A percentile compares a stretch with the other conserved stretches of the same genome.
These are phyloP conservation scores for Toxotes jaculatrix DNA, from an alignment of 2,113 vertebrate genomes.

Conservation along the genomic window DNA sequence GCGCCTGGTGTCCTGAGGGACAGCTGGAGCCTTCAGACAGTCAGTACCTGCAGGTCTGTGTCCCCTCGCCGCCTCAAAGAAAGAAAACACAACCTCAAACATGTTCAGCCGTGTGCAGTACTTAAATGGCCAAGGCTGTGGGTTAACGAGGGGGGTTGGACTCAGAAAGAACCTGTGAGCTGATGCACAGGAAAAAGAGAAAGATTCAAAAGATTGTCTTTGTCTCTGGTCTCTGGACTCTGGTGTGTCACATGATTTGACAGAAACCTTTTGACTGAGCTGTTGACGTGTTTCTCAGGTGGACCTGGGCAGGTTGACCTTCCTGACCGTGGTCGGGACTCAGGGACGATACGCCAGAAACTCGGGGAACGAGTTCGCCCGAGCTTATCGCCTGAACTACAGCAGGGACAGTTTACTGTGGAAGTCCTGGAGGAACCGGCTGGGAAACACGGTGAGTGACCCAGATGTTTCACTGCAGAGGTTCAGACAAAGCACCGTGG, in stretches of 20 bases:
- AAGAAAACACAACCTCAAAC: neutral
- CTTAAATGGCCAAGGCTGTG: too few relatives aligned
- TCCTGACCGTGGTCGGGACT: slow-evolving; percentile 91
- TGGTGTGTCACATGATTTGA: neutral
- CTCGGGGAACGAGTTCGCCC: slow-evolving; percentile 90
- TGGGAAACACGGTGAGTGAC: slow-evolving; percentile 83
- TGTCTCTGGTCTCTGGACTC: too few relatives aligned
- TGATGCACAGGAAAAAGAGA: too few relatives aligned
- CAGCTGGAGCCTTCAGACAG: slow-evolving; percentile 87
- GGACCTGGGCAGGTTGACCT: slow-evolving; percentile 88
- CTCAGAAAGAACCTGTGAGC: too few relatives aligned
- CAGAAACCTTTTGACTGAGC: neutral
- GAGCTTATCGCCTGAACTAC: slow-evolving; percentile 89
- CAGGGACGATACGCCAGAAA: slow-evolving; percentile 90
- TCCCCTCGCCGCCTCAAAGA: neutral
- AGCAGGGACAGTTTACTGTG: slow-evolving; percentile 89
- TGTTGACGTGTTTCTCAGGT: slow-evolving; percentile 67
- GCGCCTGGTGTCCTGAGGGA: slow-evolving; percentile 92
- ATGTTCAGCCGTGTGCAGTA: too few relatives aligned
- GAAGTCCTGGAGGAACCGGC: slow-evolving; percentile 90
- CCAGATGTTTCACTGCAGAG: neutral
- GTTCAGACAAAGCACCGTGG: neutral
- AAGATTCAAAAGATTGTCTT: too few relatives aligned
- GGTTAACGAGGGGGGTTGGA: too few relatives aligned
- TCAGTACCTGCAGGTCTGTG: slow-evolving; percentile 89